Conservation (phyloP, 2,888 invertebrate species). For the Zaprionus bogoriensis region DNA sequence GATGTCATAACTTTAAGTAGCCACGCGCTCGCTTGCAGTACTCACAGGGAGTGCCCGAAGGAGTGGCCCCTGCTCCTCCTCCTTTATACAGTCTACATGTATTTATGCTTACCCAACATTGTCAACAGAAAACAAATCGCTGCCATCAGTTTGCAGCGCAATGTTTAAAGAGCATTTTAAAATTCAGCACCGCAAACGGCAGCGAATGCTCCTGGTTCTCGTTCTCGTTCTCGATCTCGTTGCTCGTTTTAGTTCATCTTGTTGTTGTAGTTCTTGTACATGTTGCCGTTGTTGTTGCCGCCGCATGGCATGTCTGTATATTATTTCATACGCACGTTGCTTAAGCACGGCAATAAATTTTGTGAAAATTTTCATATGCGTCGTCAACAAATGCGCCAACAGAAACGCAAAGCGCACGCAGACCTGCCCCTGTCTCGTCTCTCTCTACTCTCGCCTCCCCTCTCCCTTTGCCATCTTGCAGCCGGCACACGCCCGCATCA, state of each 20-base stretch:
- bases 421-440: not conserved
- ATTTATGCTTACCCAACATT: conserved; percentile 24
- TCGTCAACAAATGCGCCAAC: conserved; percentile 58
- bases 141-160: conserved; percentile 66
- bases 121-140: conserved; percentile 65
- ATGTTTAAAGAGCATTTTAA: conserved; percentile 75
- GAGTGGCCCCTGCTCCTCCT: not conserved
- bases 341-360: conserved; percentile 74
- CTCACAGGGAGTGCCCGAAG: not conserved
- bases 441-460: not conserved
- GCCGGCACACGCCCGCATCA: conserved; percentile 21
- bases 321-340: conserved; percentile 74
- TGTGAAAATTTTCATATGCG: conserved; percentile 71
- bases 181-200: conserved; percentile 59
- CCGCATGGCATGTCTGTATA: conserved; percentile 55
- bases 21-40: not conserved
- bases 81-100: not conserved
- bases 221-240: conserved; percentile 8
- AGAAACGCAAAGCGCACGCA: conserved; percentile 36
- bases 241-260: not conserved
- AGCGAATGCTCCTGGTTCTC: conserved; percentile 19
- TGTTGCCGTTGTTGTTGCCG: conserved; percentile 20
- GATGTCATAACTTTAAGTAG: conserved; percentile 15
- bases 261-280: conserved; percentile 9
- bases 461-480: not conserved